These are phyloP conservation scores for Nymphalis polychloros DNA, from an alignment of 2,888 invertebrate genomes.

Conservation along the genomic window DNA sequence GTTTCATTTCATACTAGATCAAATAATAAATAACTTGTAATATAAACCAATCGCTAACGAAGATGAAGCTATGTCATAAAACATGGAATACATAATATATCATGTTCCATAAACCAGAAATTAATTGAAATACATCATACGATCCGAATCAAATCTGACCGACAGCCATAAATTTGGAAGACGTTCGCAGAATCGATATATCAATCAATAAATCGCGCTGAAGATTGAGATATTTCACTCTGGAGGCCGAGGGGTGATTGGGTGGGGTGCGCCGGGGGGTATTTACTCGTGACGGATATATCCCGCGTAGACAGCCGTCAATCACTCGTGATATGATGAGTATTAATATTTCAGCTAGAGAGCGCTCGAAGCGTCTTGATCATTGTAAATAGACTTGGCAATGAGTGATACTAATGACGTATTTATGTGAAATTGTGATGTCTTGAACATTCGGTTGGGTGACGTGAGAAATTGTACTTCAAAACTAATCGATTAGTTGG, in stretches of 20 bases:
- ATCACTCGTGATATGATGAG: constrained; percentile 77
- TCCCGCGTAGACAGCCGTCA: constrained; percentile 78
- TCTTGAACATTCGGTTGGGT: constrained; percentile 17
- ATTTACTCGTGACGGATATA: constrained; percentile 78
- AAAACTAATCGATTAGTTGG: constrained; percentile 24
- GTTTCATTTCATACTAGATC: not conserved
- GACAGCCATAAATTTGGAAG: constrained; percentile 40
- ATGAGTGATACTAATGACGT: constrained; percentile 25
- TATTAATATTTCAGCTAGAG: constrained; percentile 71
- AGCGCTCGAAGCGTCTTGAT: constrained; percentile 54
- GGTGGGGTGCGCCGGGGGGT: constrained; percentile 47
- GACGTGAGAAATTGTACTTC: constrained; percentile 24
- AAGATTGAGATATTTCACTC: constrained; percentile 79
- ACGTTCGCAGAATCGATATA: constrained; percentile 65
- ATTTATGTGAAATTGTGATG: constrained; percentile 10
- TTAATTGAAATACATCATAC: constrained; percentile 36
- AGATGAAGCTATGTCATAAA: constrained; percentile 10
- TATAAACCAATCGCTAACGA: not conserved
- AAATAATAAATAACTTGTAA: not conserved
- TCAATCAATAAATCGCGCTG: constrained; percentile 78
- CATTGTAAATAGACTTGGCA: constrained; percentile 37
- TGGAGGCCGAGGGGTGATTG: constrained; percentile 44
- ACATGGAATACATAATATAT: constrained; percentile 8
- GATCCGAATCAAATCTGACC: constrained; percentile 45
- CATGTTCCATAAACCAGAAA: constrained; percentile 18